These are phyloP conservation scores for Macrobrachium nipponense DNA, from an alignment of 1,140 invertebrate species.

Conservation along the genomic window DNA sequence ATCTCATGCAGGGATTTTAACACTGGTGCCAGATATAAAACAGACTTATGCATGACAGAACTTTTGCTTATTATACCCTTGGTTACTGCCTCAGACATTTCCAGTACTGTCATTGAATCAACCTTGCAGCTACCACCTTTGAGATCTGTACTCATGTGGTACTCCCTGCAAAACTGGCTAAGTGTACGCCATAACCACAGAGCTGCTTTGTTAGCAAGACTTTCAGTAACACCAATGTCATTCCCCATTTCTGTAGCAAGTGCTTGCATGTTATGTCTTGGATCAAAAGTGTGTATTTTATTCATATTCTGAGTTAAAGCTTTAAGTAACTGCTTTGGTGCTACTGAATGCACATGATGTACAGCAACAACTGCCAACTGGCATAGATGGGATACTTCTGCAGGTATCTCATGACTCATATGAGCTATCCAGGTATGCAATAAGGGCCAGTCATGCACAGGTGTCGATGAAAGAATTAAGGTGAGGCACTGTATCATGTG, in stretches of 20 bases:
- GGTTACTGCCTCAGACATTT: constrained; percentile 46
- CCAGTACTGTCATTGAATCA: constrained; percentile 52
- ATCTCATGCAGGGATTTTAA: constrained; percentile 22
- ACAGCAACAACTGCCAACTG: not conserved
- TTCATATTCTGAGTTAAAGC: constrained; percentile 14
- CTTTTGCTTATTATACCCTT: constrained; percentile 40
- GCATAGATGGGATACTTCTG: constrained; percentile 8
- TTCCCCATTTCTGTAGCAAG: not conserved
- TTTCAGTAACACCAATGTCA: constrained; percentile 14
- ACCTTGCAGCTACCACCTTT: constrained; percentile 1
- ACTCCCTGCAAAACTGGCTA: constrained; percentile 13
- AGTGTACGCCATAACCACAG: constrained; percentile 37
- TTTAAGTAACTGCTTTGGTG: constrained; percentile 4
- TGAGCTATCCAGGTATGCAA: constrained; percentile 19
- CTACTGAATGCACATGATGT: constrained; percentile 30
- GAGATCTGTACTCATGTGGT: not conserved
- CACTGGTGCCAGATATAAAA: constrained; percentile 33
- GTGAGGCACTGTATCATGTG: constrained; percentile 26
- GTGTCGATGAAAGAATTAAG: constrained; percentile 26
- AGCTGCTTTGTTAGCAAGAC: constrained; percentile 39
- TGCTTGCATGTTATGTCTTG: constrained; percentile 19
- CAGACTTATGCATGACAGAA: constrained; percentile 32
- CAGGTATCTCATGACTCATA: not conserved
- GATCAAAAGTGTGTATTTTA: constrained; percentile 20
- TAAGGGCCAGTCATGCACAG: constrained; percentile 32